These are phyloP conservation scores for Bombus impatiens DNA, from an alignment of 1,140 invertebrate species.

Conservation along the genomic window DNA sequence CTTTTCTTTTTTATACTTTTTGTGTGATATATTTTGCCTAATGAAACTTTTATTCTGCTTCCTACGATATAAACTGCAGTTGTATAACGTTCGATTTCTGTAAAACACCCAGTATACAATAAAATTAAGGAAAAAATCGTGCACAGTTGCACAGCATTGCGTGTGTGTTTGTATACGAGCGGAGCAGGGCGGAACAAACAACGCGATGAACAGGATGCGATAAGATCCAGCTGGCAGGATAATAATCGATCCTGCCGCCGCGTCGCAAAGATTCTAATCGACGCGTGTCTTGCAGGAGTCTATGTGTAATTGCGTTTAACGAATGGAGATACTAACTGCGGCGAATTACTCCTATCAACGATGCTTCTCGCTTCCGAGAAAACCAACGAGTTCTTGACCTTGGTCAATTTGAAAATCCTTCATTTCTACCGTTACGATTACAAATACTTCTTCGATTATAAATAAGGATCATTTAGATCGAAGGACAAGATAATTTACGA, in stretches of 20 bases:
- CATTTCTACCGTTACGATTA: neutral
- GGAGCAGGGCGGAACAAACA: neutral
- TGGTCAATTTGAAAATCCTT: conserved; percentile 30
- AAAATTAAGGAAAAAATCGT: neutral
- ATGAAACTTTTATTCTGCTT: too few species aligned
- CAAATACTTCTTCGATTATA: neutral
- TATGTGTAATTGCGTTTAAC: conserved; percentile 44
- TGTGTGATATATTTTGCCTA: too few species aligned
- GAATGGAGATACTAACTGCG: conserved; percentile 30
- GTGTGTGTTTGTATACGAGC: neutral
- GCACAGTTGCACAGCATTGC: neutral
- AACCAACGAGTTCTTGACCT: conserved; percentile 29
- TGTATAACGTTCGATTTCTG: too few species aligned
- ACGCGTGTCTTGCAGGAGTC: conserved; percentile 22
- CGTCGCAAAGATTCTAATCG: conserved; percentile 49
- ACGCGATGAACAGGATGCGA: conserved; percentile 38
- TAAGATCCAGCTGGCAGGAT: conserved; percentile 28
- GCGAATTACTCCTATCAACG: conserved; percentile 21
- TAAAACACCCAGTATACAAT: too few species aligned
- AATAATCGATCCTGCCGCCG: conserved; percentile 27
- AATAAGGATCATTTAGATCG: neutral
- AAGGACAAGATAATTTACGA: neutral
- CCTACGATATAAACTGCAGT: too few species aligned
- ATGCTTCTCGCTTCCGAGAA: conserved; percentile 17
- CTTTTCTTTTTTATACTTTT: too few species aligned